Evolutionary conservation across 1,140 invertebrate species (phyloP).

Genomic region (Mesaphorura yosii): DNA sequence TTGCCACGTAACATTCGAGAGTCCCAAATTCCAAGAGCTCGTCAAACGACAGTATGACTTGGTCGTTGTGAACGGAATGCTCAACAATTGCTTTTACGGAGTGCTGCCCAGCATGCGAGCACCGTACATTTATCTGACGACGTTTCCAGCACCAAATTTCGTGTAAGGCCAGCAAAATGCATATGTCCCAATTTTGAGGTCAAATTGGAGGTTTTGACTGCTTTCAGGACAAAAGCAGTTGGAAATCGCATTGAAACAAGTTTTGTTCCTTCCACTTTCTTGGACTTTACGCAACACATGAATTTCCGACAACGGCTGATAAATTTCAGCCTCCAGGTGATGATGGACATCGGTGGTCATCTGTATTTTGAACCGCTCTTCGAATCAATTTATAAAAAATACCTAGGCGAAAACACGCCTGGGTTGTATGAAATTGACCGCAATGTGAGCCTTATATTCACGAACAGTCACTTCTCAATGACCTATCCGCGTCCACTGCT

Average conservation of each 20-base stretch:
- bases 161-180: too few relatives aligned
- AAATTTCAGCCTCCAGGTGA: slow-evolving; percentile 4
- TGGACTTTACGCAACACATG: slow-evolving; percentile 6
- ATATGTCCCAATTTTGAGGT: too few relatives aligned
- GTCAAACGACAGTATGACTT: slow-evolving; percentile 4
- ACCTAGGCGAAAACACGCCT: slow-evolving; percentile 11
- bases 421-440: slow-evolving; percentile 6
- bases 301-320: slow-evolving; percentile 12
- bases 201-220: too few relatives aligned
- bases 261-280: slow-evolving; percentile 11
- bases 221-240: neutral
- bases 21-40: slow-evolving; percentile 4
- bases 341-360: neutral
- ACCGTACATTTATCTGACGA: slow-evolving; percentile 9
- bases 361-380: slow-evolving; percentile 12
- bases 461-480: slow-evolving; percentile 20
- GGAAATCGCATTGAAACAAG: slow-evolving; percentile 6
- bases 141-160: slow-evolving; percentile 6
- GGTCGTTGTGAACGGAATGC: slow-evolving; percentile 6
- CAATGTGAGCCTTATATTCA: slow-evolving; percentile 22
- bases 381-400: slow-evolving; percentile 18
- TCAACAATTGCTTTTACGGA: slow-evolving; percentile 14
- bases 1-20: neutral
- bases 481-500: neutral
- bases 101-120: slow-evolving; percentile 9